A percentile compares a stretch with the other conserved stretches of the same genome.
Evolutionary conservation across 2,888 invertebrate genomes (phyloP).

Genomic region (Hetaerina titia): DNA sequence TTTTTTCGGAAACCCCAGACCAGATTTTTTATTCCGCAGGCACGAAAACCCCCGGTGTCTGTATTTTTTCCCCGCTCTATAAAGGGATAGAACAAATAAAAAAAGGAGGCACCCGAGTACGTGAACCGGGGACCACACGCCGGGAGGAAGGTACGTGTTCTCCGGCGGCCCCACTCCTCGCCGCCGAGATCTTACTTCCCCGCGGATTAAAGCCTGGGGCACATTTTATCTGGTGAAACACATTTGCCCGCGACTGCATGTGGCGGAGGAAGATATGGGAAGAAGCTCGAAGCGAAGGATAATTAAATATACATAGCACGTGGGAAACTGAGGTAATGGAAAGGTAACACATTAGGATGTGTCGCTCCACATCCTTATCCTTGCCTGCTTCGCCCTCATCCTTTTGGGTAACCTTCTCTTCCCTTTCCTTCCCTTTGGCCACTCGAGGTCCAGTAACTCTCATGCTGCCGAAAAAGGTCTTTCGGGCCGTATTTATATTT

Average conservation of each 20-base stretch:
- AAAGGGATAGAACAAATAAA: neutral
- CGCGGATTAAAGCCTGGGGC: neutral
- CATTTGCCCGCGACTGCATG: neutral
- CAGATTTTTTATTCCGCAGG: constrained; percentile 24
- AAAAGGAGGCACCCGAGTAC: neutral
- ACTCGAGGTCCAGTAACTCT: neutral
- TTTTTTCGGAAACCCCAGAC: neutral
- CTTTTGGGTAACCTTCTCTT: neutral
- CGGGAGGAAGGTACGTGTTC: neutral
- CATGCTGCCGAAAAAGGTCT: neutral
- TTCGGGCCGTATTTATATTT: too few relatives aligned
- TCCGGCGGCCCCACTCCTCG: neutral
- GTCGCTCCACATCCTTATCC: neutral
- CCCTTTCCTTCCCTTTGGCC: neutral
- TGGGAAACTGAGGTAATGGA: neutral
- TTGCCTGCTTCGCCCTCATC: neutral
- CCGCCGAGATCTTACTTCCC: neutral
- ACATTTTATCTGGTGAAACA: neutral
- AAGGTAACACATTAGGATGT: constrained; percentile 8
- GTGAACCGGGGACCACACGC: neutral
- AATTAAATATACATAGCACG: constrained; percentile 8
- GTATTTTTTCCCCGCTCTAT: neutral
- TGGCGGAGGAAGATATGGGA: neutral
- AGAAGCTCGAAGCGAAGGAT: neutral
- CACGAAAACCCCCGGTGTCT: neutral